These are phyloP conservation scores for Gadopsis marmoratus DNA, from an alignment of 2,797 vertebrate genomes.

Conservation along the genomic window DNA sequence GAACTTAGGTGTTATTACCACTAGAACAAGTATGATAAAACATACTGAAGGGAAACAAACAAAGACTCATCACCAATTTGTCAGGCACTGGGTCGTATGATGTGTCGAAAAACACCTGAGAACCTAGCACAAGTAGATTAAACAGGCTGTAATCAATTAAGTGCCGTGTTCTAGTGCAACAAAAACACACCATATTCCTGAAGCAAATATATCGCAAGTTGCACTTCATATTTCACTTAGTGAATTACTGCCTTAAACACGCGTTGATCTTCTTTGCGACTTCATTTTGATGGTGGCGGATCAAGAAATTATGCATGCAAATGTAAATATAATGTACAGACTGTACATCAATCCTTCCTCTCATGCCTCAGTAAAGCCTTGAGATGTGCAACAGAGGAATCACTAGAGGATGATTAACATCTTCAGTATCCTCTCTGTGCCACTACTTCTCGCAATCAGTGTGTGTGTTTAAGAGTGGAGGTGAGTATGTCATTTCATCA, in stretches of 20 bases:
- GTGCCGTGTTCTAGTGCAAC: background rate
- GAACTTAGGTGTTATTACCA: background rate
- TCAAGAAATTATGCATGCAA: conserved; percentile 9
- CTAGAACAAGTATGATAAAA: background rate
- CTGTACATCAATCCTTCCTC: conserved; percentile 14
- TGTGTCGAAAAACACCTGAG: background rate
- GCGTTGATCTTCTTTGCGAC: background rate
- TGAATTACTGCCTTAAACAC: conserved; percentile 1
- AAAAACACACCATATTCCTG: background rate
- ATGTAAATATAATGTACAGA: conserved; percentile 17
- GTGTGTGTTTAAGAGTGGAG: conserved; percentile 71
- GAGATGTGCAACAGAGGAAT: conserved; percentile 34
- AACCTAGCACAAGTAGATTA: background rate
- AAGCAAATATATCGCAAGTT: background rate
- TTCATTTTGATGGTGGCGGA: background rate
- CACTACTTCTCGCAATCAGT: conserved; percentile 63
- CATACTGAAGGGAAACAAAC: background rate
- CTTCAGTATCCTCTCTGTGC: conserved; percentile 50
- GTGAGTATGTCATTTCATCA: conserved; percentile 81
- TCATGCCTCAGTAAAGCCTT: conserved; percentile 22
- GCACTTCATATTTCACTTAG: background rate
- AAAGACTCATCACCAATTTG: conserved; percentile 5
- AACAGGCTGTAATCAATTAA: background rate
- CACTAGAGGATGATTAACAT: conserved; percentile 66
- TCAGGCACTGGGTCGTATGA: background rate